Percentiles rank a stretch among this genome's conserved stretches.
Evolutionary conservation across 2,797 vertebrate species (phyloP).

Genomic region (Taenioides sp.): DNA sequence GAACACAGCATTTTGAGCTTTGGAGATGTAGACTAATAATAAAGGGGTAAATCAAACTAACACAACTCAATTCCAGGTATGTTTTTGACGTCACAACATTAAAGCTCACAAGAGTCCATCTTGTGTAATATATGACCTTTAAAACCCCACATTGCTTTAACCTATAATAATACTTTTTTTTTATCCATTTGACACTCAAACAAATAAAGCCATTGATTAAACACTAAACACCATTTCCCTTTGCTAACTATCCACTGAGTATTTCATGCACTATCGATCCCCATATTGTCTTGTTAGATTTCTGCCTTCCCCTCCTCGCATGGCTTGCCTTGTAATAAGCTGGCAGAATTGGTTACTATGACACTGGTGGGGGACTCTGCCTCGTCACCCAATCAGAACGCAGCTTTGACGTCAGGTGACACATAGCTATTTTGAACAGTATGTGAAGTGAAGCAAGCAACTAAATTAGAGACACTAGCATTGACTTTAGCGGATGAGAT

Average conservation of each 20-base stretch:
- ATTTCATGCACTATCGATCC: slow-evolving; percentile 39
- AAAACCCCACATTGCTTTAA: no score
- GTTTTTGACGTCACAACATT: no score
- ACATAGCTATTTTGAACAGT: slow-evolving; percentile 76
- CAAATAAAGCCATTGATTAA: no score
- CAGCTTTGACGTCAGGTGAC: slow-evolving; percentile 64
- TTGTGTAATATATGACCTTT: no score
- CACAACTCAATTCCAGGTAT: no score
- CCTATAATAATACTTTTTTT: no score
- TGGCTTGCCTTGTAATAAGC: slow-evolving; percentile 39
- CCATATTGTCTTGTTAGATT: slow-evolving; percentile 15
- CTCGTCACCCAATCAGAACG: slow-evolving; percentile 56
- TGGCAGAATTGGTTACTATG: slow-evolving; percentile 71
- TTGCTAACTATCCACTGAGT: slow-evolving; percentile 19
- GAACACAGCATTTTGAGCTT: no score
- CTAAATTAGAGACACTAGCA: slow-evolving; percentile 70
- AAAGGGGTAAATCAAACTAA: no score
- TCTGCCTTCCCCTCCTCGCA: slow-evolving; percentile 11
- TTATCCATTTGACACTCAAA: no score
- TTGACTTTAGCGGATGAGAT: slow-evolving; percentile 45
- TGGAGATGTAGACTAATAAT: no score
- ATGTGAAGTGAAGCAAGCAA: slow-evolving; percentile 77
- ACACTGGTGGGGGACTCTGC: slow-evolving; percentile 64
- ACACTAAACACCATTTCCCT: no score
- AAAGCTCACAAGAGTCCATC: no score